Evolutionary conservation across 2,113 vertebrate genomes (phyloP), one percentile per base, ranked within the genome.

Genomic region (Hypanus sabinus): DNA sequence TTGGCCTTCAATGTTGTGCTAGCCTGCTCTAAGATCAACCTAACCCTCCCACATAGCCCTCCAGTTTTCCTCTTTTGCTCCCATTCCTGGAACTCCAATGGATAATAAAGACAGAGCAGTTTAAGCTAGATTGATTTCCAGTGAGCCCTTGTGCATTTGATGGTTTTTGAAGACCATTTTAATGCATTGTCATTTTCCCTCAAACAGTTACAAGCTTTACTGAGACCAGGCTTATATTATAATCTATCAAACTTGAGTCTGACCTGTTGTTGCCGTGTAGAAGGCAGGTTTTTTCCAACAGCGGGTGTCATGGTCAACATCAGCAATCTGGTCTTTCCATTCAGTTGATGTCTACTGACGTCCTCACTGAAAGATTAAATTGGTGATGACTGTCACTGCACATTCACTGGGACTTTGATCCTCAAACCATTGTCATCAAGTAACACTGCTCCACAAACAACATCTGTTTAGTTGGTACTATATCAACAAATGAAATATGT

Each of bases 311-410:
- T 93, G 36, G 68, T 93, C 91, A 73, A 93, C 91, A 93, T 71
- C 70, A 70, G 73, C 68, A 73, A 70, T 38, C 68, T 73, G 91
- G 68, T 16, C 70, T 93, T 93, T 71, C 91, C 91, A 93, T 93
- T 93, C 91, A 75, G 70, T 93, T 73, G 38, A 73, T 73, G 68
- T 46, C 22, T 93, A 70, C 12, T 73, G 68, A 93, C 10, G 70
- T 73, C 68, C 68, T 93, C 91, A 93, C 91, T 93, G 91, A 93
- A 93, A 93, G 91, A 93, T 93, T 75, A 38, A 93, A 93, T 93
- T 93, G 46, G 22, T 46, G 36, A 75, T 46, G 36, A 93, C 68
- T 33, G 68, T 93, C 91, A 93, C 70, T 73, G 36, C 70, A 73
- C 46, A 38, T 38, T 93, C 36, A 38, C 68, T 75, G 65, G 30